These are phyloP conservation scores for Oryzias sinensis DNA, from an alignment of 2,797 vertebrate genomes.

Conservation along the genomic window DNA sequence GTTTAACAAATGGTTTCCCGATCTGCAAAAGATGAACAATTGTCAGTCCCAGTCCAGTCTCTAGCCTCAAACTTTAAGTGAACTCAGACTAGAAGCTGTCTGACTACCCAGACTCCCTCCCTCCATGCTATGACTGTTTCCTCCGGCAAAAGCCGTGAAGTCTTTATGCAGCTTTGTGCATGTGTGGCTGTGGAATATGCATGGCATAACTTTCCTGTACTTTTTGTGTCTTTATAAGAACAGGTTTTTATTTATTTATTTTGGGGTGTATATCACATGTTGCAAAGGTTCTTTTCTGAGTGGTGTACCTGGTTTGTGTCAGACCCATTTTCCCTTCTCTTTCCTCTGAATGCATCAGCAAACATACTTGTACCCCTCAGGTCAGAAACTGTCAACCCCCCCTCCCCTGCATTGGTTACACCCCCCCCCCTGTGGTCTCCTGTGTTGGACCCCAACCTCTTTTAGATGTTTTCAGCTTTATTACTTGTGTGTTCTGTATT, in stretches of 20 bases:
- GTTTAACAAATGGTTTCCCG: conserved; percentile 5
- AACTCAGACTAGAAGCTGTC: conserved; percentile 44
- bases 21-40: conserved; percentile 3
- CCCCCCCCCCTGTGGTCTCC: conserved; percentile 28
- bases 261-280: background rate
- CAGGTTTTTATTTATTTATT: conserved; percentile 3
- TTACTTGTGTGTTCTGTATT: conserved; percentile 10
- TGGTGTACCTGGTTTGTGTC: conserved; percentile 11
- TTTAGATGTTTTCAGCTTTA: conserved; percentile 2
- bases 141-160: conserved; percentile 11
- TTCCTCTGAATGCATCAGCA: conserved; percentile 36
- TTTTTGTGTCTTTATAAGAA: conserved; percentile 16
- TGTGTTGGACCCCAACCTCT: conserved; percentile 31
- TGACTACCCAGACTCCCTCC: conserved; percentile 77
- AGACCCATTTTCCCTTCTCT: conserved; percentile 10
- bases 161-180: conserved; percentile 31
- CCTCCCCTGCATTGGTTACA: conserved; percentile 23
- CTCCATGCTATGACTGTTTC: conserved; percentile 29
- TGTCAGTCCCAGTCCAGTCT: conserved; percentile 27
- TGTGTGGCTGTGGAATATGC: conserved; percentile 44
- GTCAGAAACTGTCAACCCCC: conserved; percentile 35
- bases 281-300: conserved; percentile 13
- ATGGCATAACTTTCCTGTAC: conserved; percentile 24
- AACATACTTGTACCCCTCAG: conserved; percentile 47
- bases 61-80: conserved; percentile 20